These are phyloP conservation scores for Hippocampus abdominalis DNA, from an alignment of 2,113 vertebrate species.

Conservation along the genomic window DNA sequence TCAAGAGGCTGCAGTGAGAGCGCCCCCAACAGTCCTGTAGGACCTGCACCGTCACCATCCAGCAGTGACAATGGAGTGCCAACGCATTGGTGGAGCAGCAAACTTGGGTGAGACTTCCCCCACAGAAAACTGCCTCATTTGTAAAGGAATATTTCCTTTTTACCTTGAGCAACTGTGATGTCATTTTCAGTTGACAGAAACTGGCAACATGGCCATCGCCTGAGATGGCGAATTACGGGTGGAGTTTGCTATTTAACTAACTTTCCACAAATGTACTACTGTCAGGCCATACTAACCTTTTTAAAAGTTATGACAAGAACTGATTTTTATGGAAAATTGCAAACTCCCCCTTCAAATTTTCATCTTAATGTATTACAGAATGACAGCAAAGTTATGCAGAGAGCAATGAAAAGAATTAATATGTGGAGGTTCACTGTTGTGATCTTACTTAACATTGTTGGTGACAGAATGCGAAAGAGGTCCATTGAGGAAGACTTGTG, in stretches of 20 bases:
- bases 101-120: slow-evolving; percentile 59
- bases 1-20: slow-evolving; percentile 69
- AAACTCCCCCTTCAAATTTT: background rate
- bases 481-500: slow-evolving; percentile 66
- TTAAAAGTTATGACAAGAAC: no score
- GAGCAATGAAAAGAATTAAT: no score
- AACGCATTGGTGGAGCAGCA: slow-evolving; percentile 64
- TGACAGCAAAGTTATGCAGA: background rate
- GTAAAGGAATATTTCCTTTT: background rate
- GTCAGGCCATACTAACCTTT: no score
- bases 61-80: slow-evolving; percentile 59
- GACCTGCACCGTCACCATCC: slow-evolving; percentile 54
- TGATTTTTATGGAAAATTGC: no score
- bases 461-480: slow-evolving; percentile 67
- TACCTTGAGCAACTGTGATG: no score
- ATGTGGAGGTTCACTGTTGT: background rate
- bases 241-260: no score
- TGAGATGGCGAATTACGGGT: no score
- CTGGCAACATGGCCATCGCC: no score
- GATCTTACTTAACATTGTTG: background rate
- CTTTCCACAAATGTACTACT: no score
- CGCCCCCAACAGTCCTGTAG: slow-evolving; percentile 69
- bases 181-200: background rate
- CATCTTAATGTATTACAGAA: background rate
- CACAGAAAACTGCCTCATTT: background rate